These are phyloP conservation scores for Echiichthys vipera DNA, from an alignment of 2,797 vertebrate species.

Conservation along the genomic window DNA sequence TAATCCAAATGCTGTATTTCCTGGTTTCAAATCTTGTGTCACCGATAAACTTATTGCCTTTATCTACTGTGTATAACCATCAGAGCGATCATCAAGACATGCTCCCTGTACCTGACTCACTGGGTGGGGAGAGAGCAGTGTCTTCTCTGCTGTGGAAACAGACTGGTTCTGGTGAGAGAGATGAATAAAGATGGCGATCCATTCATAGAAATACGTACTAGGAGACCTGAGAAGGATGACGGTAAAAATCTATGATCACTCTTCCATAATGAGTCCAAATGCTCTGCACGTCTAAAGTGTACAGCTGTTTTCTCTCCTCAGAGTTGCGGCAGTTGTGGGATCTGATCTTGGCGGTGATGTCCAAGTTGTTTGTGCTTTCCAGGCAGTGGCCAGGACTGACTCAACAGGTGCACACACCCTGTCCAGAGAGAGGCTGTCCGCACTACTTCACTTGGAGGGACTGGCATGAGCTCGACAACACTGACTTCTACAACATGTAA, in stretches of 20 bases:
- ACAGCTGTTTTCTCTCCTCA: constrained; percentile 22
- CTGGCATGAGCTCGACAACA: constrained; percentile 41
- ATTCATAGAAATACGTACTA: constrained; percentile 81
- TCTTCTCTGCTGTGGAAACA: constrained; percentile 75
- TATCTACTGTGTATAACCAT: neutral
- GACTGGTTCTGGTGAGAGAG: constrained; percentile 78
- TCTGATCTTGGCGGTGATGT: constrained; percentile 76
- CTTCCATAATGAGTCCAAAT: neutral
- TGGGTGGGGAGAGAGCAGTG: constrained; percentile 81
- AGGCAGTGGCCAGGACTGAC: constrained; percentile 84
- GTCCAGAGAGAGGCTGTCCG: constrained; percentile 65
- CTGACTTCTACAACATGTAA: constrained; percentile 55
- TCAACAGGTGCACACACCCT: constrained; percentile 76
- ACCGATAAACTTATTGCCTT: no score
- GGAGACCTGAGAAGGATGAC: constrained; percentile 63
- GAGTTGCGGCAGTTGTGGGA: constrained; percentile 78
- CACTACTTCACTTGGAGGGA: constrained; percentile 81
- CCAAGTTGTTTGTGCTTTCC: constrained; percentile 64
- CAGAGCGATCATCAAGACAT: constrained; percentile 81
- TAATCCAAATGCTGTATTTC: no score
- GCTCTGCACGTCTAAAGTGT: neutral
- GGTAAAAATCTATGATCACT: constrained; percentile 34
- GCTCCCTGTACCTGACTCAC: constrained; percentile 77
- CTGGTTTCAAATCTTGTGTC: no score
- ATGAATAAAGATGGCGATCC: constrained; percentile 71